These are phyloP conservation scores for Apoderus coryli DNA, from an alignment of 2,888 invertebrate species.

Conservation along the genomic window DNA sequence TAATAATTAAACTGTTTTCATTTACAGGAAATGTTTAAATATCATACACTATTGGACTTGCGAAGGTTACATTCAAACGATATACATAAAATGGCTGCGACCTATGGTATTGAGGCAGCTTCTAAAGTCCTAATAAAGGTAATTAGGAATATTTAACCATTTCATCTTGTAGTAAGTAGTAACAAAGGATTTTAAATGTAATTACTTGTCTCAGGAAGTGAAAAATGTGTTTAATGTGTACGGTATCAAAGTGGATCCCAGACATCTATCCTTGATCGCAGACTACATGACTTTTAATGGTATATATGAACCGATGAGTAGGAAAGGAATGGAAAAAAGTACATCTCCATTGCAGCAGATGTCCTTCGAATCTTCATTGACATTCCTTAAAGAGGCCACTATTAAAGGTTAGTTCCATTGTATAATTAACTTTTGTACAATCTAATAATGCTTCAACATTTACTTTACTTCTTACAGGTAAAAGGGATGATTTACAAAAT, in stretches of 20 bases:
- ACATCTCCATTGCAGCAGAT: constrained; percentile 94
- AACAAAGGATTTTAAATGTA: not conserved
- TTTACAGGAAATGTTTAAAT: constrained; percentile 69
- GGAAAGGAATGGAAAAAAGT: constrained; percentile 80
- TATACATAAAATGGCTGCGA: constrained; percentile 76
- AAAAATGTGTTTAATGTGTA: constrained; percentile 94
- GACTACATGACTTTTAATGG: constrained; percentile 98
- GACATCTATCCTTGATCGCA: constrained; percentile 84
- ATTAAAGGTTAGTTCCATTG: constrained; percentile 37
- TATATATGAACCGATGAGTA: constrained; percentile 73
- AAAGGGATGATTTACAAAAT: constrained; percentile 59
- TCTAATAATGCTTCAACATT: not conserved
- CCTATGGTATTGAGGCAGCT: constrained; percentile 96
- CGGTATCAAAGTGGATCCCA: constrained; percentile 86
- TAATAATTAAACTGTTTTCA: constrained; percentile 1
- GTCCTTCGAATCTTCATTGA: constrained; percentile 89
- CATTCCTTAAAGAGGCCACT: constrained; percentile 69
- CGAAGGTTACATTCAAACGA: constrained; percentile 84
- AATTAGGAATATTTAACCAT: constrained; percentile 11
- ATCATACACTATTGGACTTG: constrained; percentile 61
- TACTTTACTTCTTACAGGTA: constrained; percentile 37
- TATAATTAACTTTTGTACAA: not conserved
- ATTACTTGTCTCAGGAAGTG: constrained; percentile 49
- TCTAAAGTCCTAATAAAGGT: constrained; percentile 73
- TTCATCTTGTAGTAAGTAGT: constrained; percentile 6